A percentile compares a stretch with the other conserved stretches of the same genome.
These are phyloP conservation scores for Orchesella cincta DNA, from an alignment of 1,140 invertebrate species.

Conservation along the genomic window DNA sequence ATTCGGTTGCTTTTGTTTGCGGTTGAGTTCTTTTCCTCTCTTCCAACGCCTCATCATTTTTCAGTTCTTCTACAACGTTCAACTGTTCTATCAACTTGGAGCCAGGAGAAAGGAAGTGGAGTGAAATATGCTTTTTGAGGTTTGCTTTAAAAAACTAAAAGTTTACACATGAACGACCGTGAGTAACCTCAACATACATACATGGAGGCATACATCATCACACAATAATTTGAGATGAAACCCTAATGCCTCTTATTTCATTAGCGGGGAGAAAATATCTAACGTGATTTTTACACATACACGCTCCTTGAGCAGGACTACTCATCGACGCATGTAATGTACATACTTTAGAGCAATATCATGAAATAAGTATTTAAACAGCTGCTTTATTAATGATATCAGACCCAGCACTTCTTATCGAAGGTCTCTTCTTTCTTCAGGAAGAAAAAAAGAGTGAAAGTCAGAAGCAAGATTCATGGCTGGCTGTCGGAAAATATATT, in stretches of 20 bases:
- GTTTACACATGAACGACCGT: not conserved
- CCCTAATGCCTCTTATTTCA: not conserved
- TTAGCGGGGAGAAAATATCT: not conserved
- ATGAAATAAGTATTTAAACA: not conserved
- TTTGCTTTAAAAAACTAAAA: too few relatives aligned
- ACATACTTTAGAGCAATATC: not conserved
- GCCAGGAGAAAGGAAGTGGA: not conserved
- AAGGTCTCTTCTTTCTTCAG: not conserved
- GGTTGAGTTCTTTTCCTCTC: not conserved
- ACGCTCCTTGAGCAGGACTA: not conserved
- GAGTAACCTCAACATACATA: not conserved
- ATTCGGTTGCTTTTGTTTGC: constrained; percentile 13
- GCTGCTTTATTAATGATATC: not conserved
- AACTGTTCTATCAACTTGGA: not conserved
- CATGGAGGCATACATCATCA: not conserved
- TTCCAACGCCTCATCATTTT: not conserved
- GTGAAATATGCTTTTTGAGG: not conserved
- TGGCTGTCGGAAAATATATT: not conserved
- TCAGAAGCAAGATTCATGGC: not conserved
- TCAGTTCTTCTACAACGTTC: not conserved
- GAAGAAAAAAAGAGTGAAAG: not conserved
- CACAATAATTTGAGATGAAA: not conserved
- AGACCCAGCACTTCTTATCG: too few relatives aligned
- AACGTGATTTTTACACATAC: not conserved
- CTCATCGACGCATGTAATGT: not conserved